Evolutionary conservation across 2,797 vertebrate species (phyloP), one percentile per base, ranked within the genome.

Genomic region (Lacerta agilis): DNA sequence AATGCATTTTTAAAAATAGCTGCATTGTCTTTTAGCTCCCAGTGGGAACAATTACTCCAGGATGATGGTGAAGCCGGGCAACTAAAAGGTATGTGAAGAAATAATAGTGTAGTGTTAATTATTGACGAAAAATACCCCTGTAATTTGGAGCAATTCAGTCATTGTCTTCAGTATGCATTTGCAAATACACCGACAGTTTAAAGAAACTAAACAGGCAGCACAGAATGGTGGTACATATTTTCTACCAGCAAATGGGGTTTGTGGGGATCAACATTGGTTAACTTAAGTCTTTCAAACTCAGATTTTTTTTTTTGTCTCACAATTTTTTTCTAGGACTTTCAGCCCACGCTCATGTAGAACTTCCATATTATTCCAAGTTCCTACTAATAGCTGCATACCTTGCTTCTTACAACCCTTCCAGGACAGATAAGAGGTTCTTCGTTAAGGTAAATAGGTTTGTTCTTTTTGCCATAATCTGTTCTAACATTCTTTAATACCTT

Each of bases 301-400:
- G 2, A 0, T 2, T 41, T 91, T 93, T 10, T 10, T 2, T 13
- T 88, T 27, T 81, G 41, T 89, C 23, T 36, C 85, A 64, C 27
- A 82, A n/a, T 3, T 85, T 2, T 90, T 85, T 80, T 13, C 91
- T 93, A 98, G 97, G 97, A 92, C 96, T 97, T 92, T 98, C 99
- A n/a, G 98, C 98, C 73, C 98, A 99, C 94, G 97, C 97, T 77
- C 98, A 99, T 1, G 97, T 99, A 85, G 99, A 99, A 90, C 97
- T 99, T 89, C 99, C 99, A 0, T 99, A 98, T 95, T 99, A 99
- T 94, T 99, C 99, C 89, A 99, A 99, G 94, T 99, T 98, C 96
- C 98, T 99, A 91, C 95, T 99, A 76, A 99, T 99, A 29, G 99
- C 99, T 86, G 98, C 98, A 13, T 99, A 99, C 92, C 96, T 99